Conservation (phyloP, 2,797 vertebrate genomes). For the Huso huso region DNA sequence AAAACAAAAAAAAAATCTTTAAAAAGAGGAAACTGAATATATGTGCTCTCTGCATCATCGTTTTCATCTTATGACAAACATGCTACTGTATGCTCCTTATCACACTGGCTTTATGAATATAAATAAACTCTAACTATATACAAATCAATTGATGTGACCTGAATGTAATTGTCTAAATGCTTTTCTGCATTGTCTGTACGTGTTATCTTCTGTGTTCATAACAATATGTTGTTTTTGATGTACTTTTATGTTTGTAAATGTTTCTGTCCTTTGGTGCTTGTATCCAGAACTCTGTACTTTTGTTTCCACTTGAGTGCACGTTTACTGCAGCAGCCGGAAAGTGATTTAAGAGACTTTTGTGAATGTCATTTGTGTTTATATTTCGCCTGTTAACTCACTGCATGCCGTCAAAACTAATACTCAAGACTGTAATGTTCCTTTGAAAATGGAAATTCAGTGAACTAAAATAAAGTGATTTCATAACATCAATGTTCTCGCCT, state of each 20-base stretch:
- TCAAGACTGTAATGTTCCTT: conserved; percentile 73
- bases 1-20: too few relatives aligned
- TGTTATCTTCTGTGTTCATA: too few relatives aligned
- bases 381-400: conserved; percentile 73
- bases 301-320: conserved; percentile 70
- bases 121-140: too few relatives aligned
- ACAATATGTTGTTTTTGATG: conserved; percentile 43
- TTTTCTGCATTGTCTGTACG: too few relatives aligned
- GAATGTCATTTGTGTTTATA: conserved; percentile 67
- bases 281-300: conserved; percentile 49
- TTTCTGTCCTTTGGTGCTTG: conserved; percentile 61
- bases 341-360: conserved; percentile 58
- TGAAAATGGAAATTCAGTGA: conserved; percentile 85
- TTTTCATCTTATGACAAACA: too few relatives aligned
- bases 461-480: conserved; percentile 85
- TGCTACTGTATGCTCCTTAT: too few relatives aligned
- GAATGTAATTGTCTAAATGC: conserved; percentile 58
- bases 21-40: too few relatives aligned
- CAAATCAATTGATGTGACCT: conserved; percentile 58
- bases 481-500: conserved; percentile 25
- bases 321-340: conserved; percentile 56
- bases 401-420: conserved; percentile 75
- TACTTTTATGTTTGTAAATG: conserved; percentile 46
- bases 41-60: too few relatives aligned
- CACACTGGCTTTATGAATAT: too few relatives aligned